These are phyloP conservation scores for Thrips palmi DNA, from an alignment of 1,140 invertebrate species.

Conservation along the genomic window DNA sequence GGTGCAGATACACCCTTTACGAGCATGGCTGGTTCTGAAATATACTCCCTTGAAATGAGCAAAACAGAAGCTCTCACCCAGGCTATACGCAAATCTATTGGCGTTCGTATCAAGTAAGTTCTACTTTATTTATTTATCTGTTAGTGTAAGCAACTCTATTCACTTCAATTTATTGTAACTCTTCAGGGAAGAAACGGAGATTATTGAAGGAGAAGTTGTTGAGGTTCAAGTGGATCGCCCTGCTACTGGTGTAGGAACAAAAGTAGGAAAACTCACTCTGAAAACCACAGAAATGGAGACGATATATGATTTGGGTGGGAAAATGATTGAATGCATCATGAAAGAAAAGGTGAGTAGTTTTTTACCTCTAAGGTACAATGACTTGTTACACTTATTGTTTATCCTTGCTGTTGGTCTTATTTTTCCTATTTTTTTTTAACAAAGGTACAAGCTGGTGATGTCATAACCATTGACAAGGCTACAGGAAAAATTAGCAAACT, in stretches of 20 bases:
- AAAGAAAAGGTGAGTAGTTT: conserved; percentile 68
- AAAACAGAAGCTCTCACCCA: conserved; percentile 98
- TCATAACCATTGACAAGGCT: conserved; percentile 95
- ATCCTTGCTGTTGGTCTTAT: neutral
- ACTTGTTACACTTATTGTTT: neutral
- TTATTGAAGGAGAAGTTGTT: conserved; percentile 97
- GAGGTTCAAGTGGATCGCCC: conserved; percentile 93
- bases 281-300: conserved; percentile 99
- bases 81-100: conserved; percentile 92
- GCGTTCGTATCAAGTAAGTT: conserved; percentile 85
- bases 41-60: conserved; percentile 97
- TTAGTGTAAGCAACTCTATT: too few species aligned
- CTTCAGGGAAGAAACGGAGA: conserved; percentile 84
- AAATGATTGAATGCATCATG: conserved; percentile 94
- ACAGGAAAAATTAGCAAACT: conserved; percentile 92
- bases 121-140: neutral
- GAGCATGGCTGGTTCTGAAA: conserved; percentile 94
- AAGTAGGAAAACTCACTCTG: conserved; percentile 78
- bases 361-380: neutral
- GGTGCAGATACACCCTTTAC: conserved; percentile 95
- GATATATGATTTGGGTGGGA: conserved; percentile 93
- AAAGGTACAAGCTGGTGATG: conserved; percentile 88
- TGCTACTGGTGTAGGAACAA: conserved; percentile 73
- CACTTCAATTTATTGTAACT: conserved; percentile 17
- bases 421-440: conserved; percentile 9